These are phyloP conservation scores for Orchesellides sinensis DNA, from an alignment of 2,888 invertebrate species.

Conservation along the genomic window DNA sequence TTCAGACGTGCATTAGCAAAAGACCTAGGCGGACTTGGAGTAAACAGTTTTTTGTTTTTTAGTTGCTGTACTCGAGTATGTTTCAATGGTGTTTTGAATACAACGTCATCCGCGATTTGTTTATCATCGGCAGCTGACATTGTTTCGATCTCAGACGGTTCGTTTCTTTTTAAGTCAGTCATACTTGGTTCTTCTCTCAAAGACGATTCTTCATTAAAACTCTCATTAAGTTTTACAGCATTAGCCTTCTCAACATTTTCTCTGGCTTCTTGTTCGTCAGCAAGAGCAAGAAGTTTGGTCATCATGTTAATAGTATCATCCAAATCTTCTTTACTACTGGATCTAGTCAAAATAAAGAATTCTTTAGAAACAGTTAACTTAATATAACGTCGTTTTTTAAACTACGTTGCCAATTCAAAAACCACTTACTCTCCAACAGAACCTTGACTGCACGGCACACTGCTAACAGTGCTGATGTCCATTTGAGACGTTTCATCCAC, in stretches of 20 bases:
- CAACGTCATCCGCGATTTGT: neutral
- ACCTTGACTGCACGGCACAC: constrained; percentile 21
- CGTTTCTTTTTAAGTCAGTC: no score
- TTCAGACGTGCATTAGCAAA: constrained; percentile 19
- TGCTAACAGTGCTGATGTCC: constrained; percentile 7
- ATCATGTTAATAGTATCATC: constrained; percentile 69
- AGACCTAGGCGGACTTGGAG: constrained; percentile 40
- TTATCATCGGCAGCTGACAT: neutral
- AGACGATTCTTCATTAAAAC: neutral
- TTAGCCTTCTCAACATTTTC: constrained; percentile 9
- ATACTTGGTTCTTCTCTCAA: no score
- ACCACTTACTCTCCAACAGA: constrained; percentile 31
- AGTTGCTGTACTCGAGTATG: constrained; percentile 25
- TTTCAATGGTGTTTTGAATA: constrained; percentile 42
- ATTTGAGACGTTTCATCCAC: neutral
- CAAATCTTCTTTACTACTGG: constrained; percentile 50
- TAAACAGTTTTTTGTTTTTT: constrained; percentile 31
- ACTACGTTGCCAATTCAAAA: neutral
- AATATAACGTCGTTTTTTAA: no score
- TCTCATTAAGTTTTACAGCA: neutral
- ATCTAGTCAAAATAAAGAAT: no score
- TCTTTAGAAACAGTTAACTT: neutral
- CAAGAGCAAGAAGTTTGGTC: constrained; percentile 58
- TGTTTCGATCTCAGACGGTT: no score
- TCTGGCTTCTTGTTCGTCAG: constrained; percentile 64